Conservation (phyloP, 92 coral and sea anemone genomes). For the Epizoanthus scotinus region DNA sequence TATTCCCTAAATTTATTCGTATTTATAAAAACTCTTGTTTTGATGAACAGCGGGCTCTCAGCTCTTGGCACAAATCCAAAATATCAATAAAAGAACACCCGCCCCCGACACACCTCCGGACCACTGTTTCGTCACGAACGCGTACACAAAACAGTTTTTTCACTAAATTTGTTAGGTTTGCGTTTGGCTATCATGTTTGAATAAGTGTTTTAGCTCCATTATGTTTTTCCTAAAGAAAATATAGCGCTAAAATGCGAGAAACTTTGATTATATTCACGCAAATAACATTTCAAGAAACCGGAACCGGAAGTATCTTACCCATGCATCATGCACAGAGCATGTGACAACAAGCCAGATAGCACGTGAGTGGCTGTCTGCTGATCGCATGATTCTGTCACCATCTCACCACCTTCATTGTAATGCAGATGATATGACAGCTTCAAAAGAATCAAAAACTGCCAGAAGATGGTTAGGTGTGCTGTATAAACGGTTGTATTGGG, state of each 20-base stretch:
- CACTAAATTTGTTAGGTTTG: not conserved
- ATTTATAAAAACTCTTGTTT: no score
- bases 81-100: not conserved
- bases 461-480: no score
- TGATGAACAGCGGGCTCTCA: no score
- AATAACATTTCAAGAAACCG: not conserved
- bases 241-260: not conserved
- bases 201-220: not conserved
- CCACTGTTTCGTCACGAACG: not conserved
- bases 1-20: no score
- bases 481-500: not conserved
- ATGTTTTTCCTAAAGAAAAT: not conserved
- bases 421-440: constrained; percentile 4
- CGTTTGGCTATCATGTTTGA: not conserved
- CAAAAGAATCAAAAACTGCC: not conserved
- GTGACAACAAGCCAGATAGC: constrained; percentile 16
- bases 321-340: constrained; percentile 17
- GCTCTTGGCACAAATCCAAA: not conserved
- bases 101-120: constrained; percentile 3
- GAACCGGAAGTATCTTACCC: constrained; percentile 18
- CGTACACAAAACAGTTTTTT: not conserved
- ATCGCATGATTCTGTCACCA: constrained; percentile 35
- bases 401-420: constrained; percentile 12
- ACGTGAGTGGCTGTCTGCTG: constrained; percentile 25
- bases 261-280: not conserved